Conservation (phyloP, 2,888 invertebrate genomes). For the Megalurothrips usitatus region DNA sequence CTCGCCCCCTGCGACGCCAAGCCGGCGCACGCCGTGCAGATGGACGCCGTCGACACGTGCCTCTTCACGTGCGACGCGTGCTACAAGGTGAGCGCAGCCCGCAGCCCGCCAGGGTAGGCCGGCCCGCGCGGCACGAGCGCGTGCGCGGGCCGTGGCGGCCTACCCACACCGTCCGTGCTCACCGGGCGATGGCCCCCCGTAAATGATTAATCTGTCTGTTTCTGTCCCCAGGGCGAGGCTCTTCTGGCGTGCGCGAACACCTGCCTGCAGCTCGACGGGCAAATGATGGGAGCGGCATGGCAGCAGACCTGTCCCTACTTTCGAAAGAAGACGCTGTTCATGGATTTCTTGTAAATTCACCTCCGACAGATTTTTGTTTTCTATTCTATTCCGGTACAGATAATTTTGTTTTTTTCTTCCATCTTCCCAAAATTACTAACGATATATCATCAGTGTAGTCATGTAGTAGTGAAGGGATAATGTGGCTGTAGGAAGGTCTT, state of each 20-base stretch:
- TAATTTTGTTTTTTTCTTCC: background rate
- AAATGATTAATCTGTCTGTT: background rate
- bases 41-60: constrained; percentile 41
- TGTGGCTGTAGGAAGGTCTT: too few species aligned
- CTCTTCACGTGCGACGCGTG: constrained; percentile 42
- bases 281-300: constrained; percentile 38
- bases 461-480: too few species aligned
- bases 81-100: constrained; percentile 38
- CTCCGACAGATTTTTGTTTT: background rate
- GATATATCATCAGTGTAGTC: too few species aligned
- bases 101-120: too few species aligned
- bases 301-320: constrained; percentile 39
- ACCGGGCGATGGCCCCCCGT: too few species aligned
- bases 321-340: background rate
- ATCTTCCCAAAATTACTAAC: background rate
- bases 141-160: too few species aligned
- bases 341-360: background rate
- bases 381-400: background rate
- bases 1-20: constrained; percentile 29
- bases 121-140: too few species aligned
- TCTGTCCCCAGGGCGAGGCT: constrained; percentile 37
- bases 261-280: constrained; percentile 39
- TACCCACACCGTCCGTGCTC: too few species aligned
- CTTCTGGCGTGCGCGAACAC: constrained; percentile 41
- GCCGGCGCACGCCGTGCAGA: constrained; percentile 31